Evolutionary conservation across 2,797 vertebrate species (phyloP), one percentile per base, ranked within the genome.

Genomic region (Clamator glandarius): DNA sequence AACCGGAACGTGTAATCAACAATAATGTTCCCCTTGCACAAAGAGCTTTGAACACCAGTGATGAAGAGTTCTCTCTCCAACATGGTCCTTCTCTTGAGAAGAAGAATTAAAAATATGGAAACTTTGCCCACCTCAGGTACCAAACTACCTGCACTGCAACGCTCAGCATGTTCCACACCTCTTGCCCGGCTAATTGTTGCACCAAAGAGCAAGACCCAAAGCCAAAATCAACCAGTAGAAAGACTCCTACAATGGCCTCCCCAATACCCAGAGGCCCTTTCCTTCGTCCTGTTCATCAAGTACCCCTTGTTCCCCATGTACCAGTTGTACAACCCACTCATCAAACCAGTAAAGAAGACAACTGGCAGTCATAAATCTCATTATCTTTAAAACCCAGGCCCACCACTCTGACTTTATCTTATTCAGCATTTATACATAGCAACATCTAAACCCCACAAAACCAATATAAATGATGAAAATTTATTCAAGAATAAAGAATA

Each of bases 271-370:
- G 98, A 79, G 97, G 99, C 26, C 97, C 98, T 85, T 99, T 98
- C 57, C 98, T 99, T 77, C 98, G 98, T 81, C 99, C 99, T 24
- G 97, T 99, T 92, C 99, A 99, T 97, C 99, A 99, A 24, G 98
- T 99, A 51, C 99, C 99, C 33, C 98, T 99, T 89, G 97, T 99
- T 66, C 98, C 99, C 89, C 99, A 99, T 58, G 98, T 99, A 58
- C 98, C 99, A 6, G 97, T 99, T 91, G 99, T 99, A 91, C 98
- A 99, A 57, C 99, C 99, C 72, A 97, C 99, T 82, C 99, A 98
- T 74, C 23, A 44, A 54, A 50, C 7, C 12, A 31, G 50, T 39
- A 51, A 41, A 44, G 68, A 50, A 73, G 39, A 35, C 31, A 73
- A 51, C 13, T 8, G n/a, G 63, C 12, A 42, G 24, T 12, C 31